These are phyloP conservation scores for Philotrypesis tridentata DNA, from an alignment of 1,140 invertebrate species.

Conservation along the genomic window DNA sequence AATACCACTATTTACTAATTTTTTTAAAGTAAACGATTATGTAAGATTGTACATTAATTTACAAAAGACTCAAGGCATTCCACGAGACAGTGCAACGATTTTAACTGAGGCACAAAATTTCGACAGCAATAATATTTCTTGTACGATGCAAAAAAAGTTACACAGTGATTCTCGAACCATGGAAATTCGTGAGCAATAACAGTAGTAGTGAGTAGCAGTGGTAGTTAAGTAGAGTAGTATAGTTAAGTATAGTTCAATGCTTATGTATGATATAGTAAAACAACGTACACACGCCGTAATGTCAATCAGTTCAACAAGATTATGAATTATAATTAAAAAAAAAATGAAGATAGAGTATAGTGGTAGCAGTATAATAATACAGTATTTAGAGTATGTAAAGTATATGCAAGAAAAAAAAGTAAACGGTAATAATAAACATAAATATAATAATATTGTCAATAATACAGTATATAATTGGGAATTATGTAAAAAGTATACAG, in stretches of 20 bases:
- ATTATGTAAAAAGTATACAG: slow-evolving; percentile 2
- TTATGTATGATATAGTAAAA: slow-evolving; percentile 19
- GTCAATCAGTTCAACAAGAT: neutral
- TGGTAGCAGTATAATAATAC: neutral
- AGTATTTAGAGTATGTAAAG: slow-evolving; percentile 16
- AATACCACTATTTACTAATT: neutral
- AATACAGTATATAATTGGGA: neutral
- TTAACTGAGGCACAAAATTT: slow-evolving; percentile 16
- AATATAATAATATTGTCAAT: neutral
- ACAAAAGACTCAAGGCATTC: neutral
- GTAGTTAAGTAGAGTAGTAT: neutral
- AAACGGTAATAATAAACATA: neutral
- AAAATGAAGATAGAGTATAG: slow-evolving; percentile 19
- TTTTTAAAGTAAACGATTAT: neutral
- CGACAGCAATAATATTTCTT: slow-evolving; percentile 9
- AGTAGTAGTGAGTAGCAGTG: too few species aligned
- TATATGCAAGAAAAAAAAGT: neutral
- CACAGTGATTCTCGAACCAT: slow-evolving; percentile 17
- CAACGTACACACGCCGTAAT: slow-evolving; percentile 22
- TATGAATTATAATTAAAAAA: neutral
- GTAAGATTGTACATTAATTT: neutral
- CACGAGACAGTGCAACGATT: slow-evolving; percentile 19
- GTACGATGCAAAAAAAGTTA: slow-evolving; percentile 4
- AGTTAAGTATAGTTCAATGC: neutral
- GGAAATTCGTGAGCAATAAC: neutral